Evolutionary conservation across 2,888 invertebrate genomes (phyloP).

Genomic region (Pheosia tremula): DNA sequence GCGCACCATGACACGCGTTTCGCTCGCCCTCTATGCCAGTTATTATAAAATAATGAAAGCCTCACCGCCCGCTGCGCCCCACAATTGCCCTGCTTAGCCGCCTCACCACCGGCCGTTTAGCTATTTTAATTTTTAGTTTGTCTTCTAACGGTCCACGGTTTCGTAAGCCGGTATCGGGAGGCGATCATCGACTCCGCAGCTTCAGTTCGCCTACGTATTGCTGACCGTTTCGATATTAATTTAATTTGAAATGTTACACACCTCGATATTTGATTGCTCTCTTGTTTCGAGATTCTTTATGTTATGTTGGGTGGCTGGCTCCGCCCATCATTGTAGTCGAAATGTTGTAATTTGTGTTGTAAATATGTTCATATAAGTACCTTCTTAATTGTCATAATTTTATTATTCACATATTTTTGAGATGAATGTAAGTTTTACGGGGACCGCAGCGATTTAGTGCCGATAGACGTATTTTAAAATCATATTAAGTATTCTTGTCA

Average conservation of each 20-base stretch:
- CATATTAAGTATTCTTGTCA: not conserved
- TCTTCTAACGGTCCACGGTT: constrained; percentile 77
- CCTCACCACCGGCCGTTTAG: constrained; percentile 77
- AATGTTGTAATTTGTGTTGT: not conserved
- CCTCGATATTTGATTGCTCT: constrained; percentile 53
- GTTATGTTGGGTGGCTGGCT: constrained; percentile 30
- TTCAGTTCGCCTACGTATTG: constrained; percentile 60
- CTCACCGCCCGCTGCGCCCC: constrained; percentile 79
- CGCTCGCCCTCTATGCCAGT: constrained; percentile 73
- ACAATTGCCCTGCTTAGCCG: constrained; percentile 83
- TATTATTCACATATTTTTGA: too few species aligned
- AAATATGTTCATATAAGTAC: not conserved
- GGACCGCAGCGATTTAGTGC: not conserved
- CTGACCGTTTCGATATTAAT: constrained; percentile 49
- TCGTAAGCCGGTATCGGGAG: constrained; percentile 69
- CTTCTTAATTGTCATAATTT: not conserved
- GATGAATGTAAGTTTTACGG: not conserved
- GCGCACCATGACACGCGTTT: constrained; percentile 77
- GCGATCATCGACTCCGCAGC: constrained; percentile 54
- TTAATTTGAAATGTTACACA: constrained; percentile 49
- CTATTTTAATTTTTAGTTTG: constrained; percentile 84
- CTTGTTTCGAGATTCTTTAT: constrained; percentile 54
- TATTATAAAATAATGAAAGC: constrained; percentile 84
- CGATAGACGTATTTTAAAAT: not conserved
- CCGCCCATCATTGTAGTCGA: constrained; percentile 10